Base-by-base conservation (phyloP, 2,888 invertebrate genomes). In the Hirtodrosophila histrioides region DNA sequence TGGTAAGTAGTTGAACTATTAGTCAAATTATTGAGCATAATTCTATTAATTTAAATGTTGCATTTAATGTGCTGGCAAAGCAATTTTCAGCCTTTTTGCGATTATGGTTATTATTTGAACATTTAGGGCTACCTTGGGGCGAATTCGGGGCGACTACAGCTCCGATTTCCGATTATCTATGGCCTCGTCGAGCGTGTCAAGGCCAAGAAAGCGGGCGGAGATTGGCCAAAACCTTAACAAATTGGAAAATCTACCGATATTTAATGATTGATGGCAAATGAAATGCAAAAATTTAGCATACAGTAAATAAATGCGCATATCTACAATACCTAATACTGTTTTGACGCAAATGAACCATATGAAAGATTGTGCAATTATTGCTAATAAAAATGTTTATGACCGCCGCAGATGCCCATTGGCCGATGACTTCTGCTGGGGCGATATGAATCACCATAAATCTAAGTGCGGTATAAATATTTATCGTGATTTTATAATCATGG, bases 381-480 rank as follows among this genome's bases (percentile, higher is more conserved):
- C 65, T 68, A 83, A 83, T 82, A 82, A 82, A 82, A 83, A 83
- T 86, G 74, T 79, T 86, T 82, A 83, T 69, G 53, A 54, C 45
- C 23, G 36, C 29, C 43, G 72, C 44, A 9, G 50, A 55, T 67
- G 55, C 61, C 74, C 63, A 69, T 63, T 78, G 66, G 56, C 78
- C 76, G 86, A 77, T 84, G 81, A 75, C 75, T 74, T 77, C 65
- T 75, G 64, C 66, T 62, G 63, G 58, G 48, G 48, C 58, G 71
- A 86, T 86, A 82, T 72, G 81, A 80, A 82, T 86, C 82, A 77
- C 70, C 70, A 82, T 82, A 82, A 82, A 82, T 82, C 84, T 64
- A 72, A 82, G 78, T 75, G 86, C 70, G 56, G 86, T 77, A 86
- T 82, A 82, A 82, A 82, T 82, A 84, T 82, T 82, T 82, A 82